Percentiles rank a stretch among this genome's conserved stretches.
phyloP scores from a whole-genome alignment of 2,113 vertebrate species.

The Catagonus wagneri region DNA sequence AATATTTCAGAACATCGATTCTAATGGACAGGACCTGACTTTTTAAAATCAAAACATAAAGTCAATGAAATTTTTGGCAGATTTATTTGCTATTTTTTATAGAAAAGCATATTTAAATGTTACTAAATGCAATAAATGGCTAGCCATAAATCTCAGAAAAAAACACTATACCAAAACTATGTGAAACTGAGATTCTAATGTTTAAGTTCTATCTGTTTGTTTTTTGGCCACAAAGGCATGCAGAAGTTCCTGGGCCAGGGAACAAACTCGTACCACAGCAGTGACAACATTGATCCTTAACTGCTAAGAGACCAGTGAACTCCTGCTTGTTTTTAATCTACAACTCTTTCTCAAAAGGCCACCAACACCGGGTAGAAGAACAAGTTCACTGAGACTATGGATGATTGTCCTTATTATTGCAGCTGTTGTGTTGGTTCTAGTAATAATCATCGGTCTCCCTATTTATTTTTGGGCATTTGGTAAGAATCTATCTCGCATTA shows the following conservation, averaged over 20 bases:
- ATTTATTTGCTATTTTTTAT: constrained; percentile 22
- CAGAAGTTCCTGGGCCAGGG: no score
- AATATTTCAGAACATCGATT: neutral
- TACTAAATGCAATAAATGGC: neutral
- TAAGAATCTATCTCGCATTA: constrained; percentile 73
- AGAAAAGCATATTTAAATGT: constrained; percentile 31
- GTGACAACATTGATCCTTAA: no score
- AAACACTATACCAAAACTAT: neutral
- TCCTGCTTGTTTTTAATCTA: constrained; percentile 12
- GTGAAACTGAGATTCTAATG: neutral
- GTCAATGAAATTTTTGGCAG: neutral
- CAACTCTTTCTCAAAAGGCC: constrained; percentile 69
- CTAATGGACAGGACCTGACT: neutral
- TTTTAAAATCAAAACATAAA: constrained; percentile 41
- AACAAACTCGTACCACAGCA: no score
- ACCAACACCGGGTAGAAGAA: constrained; percentile 67
- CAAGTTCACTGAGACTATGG: constrained; percentile 79
- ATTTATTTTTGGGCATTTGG: constrained; percentile 82
- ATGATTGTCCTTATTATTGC: constrained; percentile 76
- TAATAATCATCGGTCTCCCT: constrained; percentile 82
- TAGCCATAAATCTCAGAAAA: neutral
- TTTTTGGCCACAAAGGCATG: no score
- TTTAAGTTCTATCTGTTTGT: neutral
- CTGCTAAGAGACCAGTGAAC: no score
- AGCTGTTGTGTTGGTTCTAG: constrained; percentile 66